Evolutionary conservation across 1,140 invertebrate species (phyloP).

Genomic region (Brachionus koreanus): DNA sequence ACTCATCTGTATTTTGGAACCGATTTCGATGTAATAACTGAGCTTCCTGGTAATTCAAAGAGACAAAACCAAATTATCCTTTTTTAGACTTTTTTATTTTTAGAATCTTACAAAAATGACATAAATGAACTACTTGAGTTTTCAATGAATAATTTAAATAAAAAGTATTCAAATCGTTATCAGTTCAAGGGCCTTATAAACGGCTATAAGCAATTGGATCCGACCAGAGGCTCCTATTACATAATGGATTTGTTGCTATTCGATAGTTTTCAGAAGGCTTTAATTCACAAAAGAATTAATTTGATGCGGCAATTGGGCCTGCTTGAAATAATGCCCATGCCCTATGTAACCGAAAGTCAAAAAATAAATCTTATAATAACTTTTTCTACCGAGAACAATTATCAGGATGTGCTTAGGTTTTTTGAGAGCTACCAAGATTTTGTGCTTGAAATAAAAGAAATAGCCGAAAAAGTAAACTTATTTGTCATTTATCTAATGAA

Average conservation of each 20-base stretch:
- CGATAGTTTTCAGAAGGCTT: constrained; percentile 49
- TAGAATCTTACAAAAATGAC: constrained; percentile 65
- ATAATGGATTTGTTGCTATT: constrained; percentile 69
- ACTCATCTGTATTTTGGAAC: constrained; percentile 67
- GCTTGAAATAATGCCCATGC: constrained; percentile 77
- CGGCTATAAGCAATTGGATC: constrained; percentile 79
- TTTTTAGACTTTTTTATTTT: constrained; percentile 40
- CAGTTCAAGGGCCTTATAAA: constrained; percentile 66
- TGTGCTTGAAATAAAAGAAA: constrained; percentile 42
- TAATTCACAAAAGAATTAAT: constrained; percentile 49
- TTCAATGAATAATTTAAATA: constrained; percentile 62
- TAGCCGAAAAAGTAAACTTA: constrained; percentile 31
- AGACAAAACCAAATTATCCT: not conserved
- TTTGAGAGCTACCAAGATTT: constrained; percentile 25
- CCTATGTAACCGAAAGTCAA: constrained; percentile 83
- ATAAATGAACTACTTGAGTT: constrained; percentile 66
- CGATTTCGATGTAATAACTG: constrained; percentile 54
- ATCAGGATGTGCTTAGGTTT: constrained; percentile 19
- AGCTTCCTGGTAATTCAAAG: constrained; percentile 50
- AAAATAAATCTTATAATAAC: constrained; percentile 72
- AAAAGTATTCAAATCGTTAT: constrained; percentile 60
- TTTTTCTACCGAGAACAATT: not conserved
- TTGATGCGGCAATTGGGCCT: constrained; percentile 70
- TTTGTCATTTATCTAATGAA: constrained; percentile 25
- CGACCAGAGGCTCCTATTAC: constrained; percentile 81